Conservation (phyloP, 2,113 vertebrate species). For the Psilopsiagon aurifrons region DNA sequence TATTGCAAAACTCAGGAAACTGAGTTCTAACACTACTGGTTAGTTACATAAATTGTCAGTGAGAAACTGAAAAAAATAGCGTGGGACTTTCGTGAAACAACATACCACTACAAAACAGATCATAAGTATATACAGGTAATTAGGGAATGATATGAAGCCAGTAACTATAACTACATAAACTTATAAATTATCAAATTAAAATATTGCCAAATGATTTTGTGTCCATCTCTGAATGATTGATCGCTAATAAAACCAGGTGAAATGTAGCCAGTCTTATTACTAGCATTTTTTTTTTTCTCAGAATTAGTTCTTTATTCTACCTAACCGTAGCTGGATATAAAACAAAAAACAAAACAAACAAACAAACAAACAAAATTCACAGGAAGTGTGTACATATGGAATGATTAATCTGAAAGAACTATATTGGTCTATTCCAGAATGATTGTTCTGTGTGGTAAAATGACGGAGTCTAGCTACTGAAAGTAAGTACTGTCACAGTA, state of each 20-base stretch:
- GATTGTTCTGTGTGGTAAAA: neutral
- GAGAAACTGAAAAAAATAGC: neutral
- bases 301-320: neutral
- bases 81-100: neutral
- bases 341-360: neutral
- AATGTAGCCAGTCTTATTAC: neutral
- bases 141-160: neutral
- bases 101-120: neutral
- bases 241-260: neutral
- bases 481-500: neutral
- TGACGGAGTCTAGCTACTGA: neutral
- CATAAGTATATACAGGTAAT: neutral
- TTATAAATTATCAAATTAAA: neutral
- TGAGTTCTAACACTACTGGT: neutral
- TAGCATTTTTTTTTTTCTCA: neutral
- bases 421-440: neutral
- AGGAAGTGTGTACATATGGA: neutral
- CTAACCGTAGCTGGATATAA: neutral
- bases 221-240: neutral
- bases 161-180: neutral
- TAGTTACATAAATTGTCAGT: neutral
- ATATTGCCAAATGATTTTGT: neutral
- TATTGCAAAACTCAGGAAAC: neutral
- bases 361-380: neutral
- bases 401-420: neutral